Conservation (phyloP, 2,113 vertebrate genomes). For the Calyptomena viridis region DNA sequence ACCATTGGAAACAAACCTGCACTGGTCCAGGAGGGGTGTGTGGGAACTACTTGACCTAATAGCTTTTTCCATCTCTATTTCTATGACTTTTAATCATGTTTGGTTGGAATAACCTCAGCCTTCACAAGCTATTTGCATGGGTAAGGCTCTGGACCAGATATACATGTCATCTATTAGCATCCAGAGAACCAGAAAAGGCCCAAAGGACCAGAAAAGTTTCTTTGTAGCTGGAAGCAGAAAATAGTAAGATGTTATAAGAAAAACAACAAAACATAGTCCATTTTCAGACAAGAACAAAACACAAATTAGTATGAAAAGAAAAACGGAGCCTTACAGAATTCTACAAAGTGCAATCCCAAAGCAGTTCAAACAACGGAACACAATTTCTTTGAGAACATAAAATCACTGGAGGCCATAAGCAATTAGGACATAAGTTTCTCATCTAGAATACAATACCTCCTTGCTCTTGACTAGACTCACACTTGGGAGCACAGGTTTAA, state of each 20-base stretch:
- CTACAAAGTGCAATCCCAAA: neutral
- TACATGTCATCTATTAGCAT: neutral
- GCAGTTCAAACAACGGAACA: neutral
- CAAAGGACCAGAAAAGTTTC: neutral
- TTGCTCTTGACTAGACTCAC: neutral
- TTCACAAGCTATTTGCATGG: constrained; percentile 25
- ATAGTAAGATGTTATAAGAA: neutral
- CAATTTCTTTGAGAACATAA: neutral
- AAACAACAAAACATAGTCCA: neutral
- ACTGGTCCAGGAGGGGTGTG: neutral
- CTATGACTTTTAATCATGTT: constrained; percentile 41
- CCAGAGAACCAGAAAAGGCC: neutral
- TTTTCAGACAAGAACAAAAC: neutral
- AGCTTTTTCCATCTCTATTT: constrained; percentile 49
- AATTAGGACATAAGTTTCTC: neutral
- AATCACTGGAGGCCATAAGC: neutral
- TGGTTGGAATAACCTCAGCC: constrained; percentile 19
- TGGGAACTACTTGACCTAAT: constrained; percentile 53
- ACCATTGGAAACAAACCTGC: constrained; percentile 51
- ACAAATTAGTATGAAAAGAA: neutral
- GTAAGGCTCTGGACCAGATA: constrained; percentile 11
- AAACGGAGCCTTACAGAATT: neutral
- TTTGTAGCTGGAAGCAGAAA: constrained; percentile 26
- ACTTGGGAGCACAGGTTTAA: neutral
- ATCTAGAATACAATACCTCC: neutral